Evolutionary conservation across 2,797 vertebrate species (phyloP).

Genomic region (Dermochelys coriacea): DNA sequence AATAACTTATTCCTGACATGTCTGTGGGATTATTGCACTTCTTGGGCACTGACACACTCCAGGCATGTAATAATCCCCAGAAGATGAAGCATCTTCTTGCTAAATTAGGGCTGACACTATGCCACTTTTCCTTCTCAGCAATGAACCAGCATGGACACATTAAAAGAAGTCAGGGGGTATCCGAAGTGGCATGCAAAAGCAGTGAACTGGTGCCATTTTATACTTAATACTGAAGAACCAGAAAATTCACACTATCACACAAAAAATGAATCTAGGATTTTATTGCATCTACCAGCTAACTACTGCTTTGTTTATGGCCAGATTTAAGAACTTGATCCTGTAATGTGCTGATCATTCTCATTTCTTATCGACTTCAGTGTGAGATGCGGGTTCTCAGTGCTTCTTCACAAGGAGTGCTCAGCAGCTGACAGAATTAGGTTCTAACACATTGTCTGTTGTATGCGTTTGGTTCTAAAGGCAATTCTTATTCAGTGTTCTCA

Average conservation of each 20-base stretch:
- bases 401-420: not conserved
- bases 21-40: slow-evolving; percentile 47
- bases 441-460: not conserved
- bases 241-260: not conserved
- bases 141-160: slow-evolving; percentile 5
- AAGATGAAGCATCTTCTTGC: slow-evolving; percentile 40
- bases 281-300: not conserved
- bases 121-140: not conserved
- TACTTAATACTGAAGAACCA: not conserved
- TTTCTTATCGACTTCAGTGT: slow-evolving; percentile 8
- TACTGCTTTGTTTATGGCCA: not conserved
- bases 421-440: not conserved
- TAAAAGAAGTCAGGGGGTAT: not conserved
- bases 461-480: not conserved
- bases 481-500: not conserved
- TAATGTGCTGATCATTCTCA: not conserved
- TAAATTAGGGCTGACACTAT: slow-evolving; percentile 50
- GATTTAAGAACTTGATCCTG: not conserved
- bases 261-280: not conserved
- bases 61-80: slow-evolving; percentile 19
- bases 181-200: slow-evolving; percentile 7
- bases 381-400: not conserved
- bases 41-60: slow-evolving; percentile 3
- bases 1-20: slow-evolving; percentile 59
- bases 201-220: slow-evolving; percentile 1